Percentiles rank a stretch among this genome's conserved stretches.
Evolutionary conservation across 2,888 invertebrate species (phyloP).

Genomic region (Thymelicus acteon): DNA sequence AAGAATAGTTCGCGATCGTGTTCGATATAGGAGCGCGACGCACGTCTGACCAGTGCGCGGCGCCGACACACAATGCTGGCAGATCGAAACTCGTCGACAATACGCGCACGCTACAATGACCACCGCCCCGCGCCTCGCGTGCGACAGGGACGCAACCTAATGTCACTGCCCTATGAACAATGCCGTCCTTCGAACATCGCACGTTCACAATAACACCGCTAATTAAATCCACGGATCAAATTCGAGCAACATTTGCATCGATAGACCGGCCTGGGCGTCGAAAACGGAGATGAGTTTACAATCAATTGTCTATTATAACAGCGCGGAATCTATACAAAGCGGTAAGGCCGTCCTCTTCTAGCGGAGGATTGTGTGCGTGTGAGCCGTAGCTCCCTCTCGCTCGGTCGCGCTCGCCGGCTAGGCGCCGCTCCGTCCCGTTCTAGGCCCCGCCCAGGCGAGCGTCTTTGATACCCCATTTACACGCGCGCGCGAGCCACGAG

Average conservation of each 20-base stretch:
- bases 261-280: neutral
- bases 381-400: conserved; percentile 51
- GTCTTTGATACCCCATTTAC: too few species aligned
- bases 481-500: too few species aligned
- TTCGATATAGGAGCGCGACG: conserved; percentile 57
- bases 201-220: conserved; percentile 56
- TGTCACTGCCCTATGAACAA: conserved; percentile 84
- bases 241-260: conserved; percentile 6
- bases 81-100: conserved; percentile 83
- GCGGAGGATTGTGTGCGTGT: conserved; percentile 75
- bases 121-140: conserved; percentile 75
- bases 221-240: conserved; percentile 1
- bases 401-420: conserved; percentile 64
- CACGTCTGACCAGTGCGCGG: conserved; percentile 70
- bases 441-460: conserved; percentile 78
- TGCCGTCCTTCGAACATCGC: conserved; percentile 70
- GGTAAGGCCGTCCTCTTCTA: conserved; percentile 80
- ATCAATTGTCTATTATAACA: conserved; percentile 83
- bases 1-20: conserved; percentile 67
- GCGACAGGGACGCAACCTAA: conserved; percentile 83
- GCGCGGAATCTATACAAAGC: conserved; percentile 83
- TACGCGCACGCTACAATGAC: conserved; percentile 84
- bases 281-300: conserved; percentile 60
- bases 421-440: conserved; percentile 73
- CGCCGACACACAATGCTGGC: conserved; percentile 80